These are phyloP conservation scores for Drosophila nigrodunni DNA, from an alignment of 1,140 invertebrate genomes.

Conservation along the genomic window DNA sequence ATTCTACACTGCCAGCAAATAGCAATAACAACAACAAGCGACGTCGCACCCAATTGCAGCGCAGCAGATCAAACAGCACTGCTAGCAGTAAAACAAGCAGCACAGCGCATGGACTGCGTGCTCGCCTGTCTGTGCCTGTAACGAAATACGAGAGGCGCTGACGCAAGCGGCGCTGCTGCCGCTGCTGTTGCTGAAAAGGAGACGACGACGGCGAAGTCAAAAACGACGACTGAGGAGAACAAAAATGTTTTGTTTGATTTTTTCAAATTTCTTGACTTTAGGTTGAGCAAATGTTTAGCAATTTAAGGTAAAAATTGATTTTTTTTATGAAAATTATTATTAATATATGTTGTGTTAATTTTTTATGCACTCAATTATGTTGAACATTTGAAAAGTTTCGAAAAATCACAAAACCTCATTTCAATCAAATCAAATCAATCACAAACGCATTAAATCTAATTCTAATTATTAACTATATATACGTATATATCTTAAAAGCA, in stretches of 20 bases:
- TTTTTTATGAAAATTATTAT: constrained; percentile 18
- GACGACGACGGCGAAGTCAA: not conserved
- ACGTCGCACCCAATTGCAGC: constrained; percentile 61
- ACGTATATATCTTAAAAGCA: constrained; percentile 21
- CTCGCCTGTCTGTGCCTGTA: constrained; percentile 72
- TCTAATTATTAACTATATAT: constrained; percentile 11
- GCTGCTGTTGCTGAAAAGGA: constrained; percentile 54
- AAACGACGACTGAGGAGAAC: not conserved
- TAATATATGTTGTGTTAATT: constrained; percentile 45
- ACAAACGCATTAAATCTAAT: constrained; percentile 18
- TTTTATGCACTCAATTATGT: constrained; percentile 17
- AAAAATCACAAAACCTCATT: constrained; percentile 13
- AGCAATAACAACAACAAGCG: constrained; percentile 53
- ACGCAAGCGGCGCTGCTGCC: constrained; percentile 63
- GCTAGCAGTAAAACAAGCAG: constrained; percentile 11
- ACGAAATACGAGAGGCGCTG: constrained; percentile 76
- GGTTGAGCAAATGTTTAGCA: constrained; percentile 1
- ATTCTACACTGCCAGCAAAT: constrained; percentile 65
- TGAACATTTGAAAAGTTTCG: constrained; percentile 29
- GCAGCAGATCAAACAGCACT: constrained; percentile 46
- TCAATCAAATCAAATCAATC: constrained; percentile 1
- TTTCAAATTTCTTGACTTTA: constrained; percentile 11
- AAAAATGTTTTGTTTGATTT: constrained; percentile 24
- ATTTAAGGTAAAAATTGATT: constrained; percentile 16
- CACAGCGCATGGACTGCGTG: constrained; percentile 63